Conservation (phyloP, 1,140 invertebrate species). For the Zaprionus taronus region DNA sequence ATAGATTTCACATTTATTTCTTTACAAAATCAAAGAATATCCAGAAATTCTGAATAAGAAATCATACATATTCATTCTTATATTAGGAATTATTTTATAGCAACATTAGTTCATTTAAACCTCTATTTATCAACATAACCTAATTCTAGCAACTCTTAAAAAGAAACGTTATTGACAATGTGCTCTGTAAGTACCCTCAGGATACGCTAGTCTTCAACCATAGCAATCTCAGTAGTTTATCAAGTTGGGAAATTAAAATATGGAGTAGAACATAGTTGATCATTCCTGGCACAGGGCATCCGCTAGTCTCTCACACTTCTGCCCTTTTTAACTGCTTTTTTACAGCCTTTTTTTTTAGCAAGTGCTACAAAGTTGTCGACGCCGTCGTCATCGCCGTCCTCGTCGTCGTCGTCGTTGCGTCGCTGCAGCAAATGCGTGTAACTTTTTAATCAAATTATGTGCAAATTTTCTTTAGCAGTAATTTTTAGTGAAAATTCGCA, state of each 20-base stretch:
- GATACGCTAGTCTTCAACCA: neutral
- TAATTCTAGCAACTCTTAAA: too few relatives aligned
- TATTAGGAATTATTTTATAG: too few relatives aligned
- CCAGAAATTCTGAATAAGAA: too few relatives aligned
- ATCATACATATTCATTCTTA: too few relatives aligned
- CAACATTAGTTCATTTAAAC: too few relatives aligned
- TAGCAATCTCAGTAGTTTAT: neutral
- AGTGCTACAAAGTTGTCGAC: constrained; percentile 69
- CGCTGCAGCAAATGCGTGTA: constrained; percentile 74
- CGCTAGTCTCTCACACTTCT: neutral
- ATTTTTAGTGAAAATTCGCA: constrained; percentile 78
- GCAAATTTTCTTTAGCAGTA: constrained; percentile 81
- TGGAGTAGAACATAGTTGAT: neutral
- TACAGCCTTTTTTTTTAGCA: constrained; percentile 23
- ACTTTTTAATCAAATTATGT: constrained; percentile 84
- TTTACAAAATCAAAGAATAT: too few relatives aligned
- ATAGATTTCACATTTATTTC: too few relatives aligned
- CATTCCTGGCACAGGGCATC: neutral
- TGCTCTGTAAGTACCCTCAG: neutral
- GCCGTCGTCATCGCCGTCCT: constrained; percentile 44
- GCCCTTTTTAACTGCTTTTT: constrained; percentile 47
- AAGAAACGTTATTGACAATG: neutral
- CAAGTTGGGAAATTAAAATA: neutral
- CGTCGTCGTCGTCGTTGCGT: constrained; percentile 36
- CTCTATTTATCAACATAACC: too few relatives aligned